These are phyloP conservation scores for Aradus depressus DNA, from an alignment of 2,888 invertebrate species.

Conservation along the genomic window DNA sequence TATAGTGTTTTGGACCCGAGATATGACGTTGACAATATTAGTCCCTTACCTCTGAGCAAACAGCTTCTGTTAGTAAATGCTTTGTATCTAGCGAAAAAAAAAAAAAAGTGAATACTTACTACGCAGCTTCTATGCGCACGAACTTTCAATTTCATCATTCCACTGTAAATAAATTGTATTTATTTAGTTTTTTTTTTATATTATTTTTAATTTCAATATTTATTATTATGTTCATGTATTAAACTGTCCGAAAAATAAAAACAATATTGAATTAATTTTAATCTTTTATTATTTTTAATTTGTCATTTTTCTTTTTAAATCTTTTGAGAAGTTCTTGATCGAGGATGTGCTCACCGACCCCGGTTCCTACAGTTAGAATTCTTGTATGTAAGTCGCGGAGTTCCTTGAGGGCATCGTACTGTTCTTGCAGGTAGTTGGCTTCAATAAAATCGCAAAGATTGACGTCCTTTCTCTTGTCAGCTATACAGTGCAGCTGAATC, in stretches of 20 bases:
- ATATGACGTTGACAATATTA: no score
- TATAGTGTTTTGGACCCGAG: no score
- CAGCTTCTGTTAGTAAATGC: no score
- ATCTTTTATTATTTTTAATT: background rate
- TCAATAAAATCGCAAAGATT: constrained; percentile 23
- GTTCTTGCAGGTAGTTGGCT: constrained; percentile 20
- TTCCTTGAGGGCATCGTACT: constrained; percentile 21
- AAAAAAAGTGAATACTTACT: no score
- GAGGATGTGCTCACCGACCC: constrained; percentile 14
- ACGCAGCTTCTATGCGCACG: no score
- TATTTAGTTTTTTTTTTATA: background rate
- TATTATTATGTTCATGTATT: background rate
- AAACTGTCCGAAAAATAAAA: background rate
- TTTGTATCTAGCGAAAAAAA: no score
- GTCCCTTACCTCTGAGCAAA: no score
- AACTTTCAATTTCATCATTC: no score
- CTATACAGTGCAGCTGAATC: constrained; percentile 6
- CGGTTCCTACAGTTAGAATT: constrained; percentile 15
- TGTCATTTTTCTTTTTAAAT: constrained; percentile 14
- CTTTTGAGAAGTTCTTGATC: constrained; percentile 14
- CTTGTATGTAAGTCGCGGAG: constrained; percentile 16
- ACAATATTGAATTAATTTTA: background rate
- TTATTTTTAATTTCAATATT: background rate
- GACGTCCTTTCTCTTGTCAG: constrained; percentile 16
- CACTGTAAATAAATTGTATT: background rate